Conservation (phyloP, 2,797 vertebrate genomes). For the Esox lucius region DNA sequence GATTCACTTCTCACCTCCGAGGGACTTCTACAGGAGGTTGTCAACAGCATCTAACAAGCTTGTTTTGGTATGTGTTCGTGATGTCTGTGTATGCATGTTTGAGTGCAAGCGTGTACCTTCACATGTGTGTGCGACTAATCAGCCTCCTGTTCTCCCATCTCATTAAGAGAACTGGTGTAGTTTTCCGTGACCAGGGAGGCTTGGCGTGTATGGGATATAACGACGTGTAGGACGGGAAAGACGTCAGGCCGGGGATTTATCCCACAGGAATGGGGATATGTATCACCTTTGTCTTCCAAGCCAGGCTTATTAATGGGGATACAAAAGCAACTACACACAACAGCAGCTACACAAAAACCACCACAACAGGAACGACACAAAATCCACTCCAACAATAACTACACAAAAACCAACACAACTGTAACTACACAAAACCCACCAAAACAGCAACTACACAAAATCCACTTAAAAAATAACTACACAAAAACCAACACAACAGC, state of each 20-base stretch:
- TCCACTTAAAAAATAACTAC: no score
- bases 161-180: constrained; percentile 5
- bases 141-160: constrained; percentile 29
- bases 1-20: background rate
- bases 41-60: background rate
- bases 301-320: background rate
- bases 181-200: background rate
- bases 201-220: background rate
- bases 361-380: no score
- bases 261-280: background rate
- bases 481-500: no score
- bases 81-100: background rate
- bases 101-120: background rate
- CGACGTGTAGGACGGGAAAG: background rate
- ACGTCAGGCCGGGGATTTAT: background rate
- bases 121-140: background rate
- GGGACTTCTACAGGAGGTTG: background rate
- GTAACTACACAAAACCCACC: no score
- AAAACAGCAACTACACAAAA: no score
- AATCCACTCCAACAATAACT: no score
- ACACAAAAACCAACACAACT: no score
- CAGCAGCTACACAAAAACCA: no score
- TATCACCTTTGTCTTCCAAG: background rate
- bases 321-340: background rate
- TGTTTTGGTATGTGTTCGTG: background rate